phyloP scores from a whole-genome alignment of 2,113 vertebrate species.

The Platanista minor region DNA sequence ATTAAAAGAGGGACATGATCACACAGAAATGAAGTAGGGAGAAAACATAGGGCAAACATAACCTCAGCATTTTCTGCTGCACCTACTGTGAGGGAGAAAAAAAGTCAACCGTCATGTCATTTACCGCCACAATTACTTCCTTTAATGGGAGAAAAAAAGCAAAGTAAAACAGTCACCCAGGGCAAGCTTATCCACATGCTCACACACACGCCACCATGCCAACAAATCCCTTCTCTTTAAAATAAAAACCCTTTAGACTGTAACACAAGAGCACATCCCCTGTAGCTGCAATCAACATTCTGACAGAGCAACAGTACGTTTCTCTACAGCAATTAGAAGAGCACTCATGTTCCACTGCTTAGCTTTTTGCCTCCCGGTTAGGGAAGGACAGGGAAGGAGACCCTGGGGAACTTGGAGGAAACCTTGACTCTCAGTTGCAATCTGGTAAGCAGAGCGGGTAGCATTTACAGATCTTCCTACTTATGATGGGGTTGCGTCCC shows the following conservation, averaged over 20 bases:
- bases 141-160: neutral
- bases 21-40: neutral
- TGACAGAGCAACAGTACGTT: constrained; percentile 16
- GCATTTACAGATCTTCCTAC: neutral
- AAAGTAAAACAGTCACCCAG: neutral
- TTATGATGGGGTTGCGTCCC: neutral
- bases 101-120: neutral
- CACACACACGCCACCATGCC: neutral
- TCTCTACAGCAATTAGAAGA: constrained; percentile 58
- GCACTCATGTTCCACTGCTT: constrained; percentile 28
- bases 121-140: neutral
- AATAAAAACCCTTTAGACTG: constrained; percentile 51
- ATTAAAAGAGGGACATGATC: neutral
- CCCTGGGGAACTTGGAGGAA: neutral
- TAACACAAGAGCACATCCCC: constrained; percentile 13
- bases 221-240: neutral
- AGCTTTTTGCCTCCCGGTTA: constrained; percentile 56
- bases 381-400: constrained; percentile 37
- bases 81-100: neutral
- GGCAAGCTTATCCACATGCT: neutral
- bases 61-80: neutral
- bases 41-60: neutral
- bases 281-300: constrained; percentile 55
- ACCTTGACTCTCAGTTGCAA: constrained; percentile 49
- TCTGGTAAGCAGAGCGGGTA: constrained; percentile 42